Conservation (phyloP, 1,140 invertebrate genomes). For the Eciton burchellii region DNA sequence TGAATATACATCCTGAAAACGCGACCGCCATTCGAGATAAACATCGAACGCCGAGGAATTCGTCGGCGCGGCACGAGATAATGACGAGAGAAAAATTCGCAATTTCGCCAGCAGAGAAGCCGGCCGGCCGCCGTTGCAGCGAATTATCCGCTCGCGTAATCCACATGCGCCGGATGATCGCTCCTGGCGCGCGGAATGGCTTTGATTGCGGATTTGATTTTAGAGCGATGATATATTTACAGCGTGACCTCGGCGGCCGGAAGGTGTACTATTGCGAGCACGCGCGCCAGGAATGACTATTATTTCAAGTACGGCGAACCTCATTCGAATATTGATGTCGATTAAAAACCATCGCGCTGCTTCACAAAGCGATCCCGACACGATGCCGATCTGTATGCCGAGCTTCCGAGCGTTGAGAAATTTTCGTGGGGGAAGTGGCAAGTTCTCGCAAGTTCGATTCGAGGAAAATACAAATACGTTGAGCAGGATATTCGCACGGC, state of each 20-base stretch:
- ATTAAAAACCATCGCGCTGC: conserved; percentile 28
- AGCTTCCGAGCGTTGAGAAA: no score
- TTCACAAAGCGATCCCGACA: conserved; percentile 27
- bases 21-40: conserved; percentile 31
- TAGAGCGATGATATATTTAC: conserved; percentile 17
- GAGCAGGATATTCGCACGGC: no score
- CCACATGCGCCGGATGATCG: neutral
- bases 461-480: no score
- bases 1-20: conserved; percentile 31
- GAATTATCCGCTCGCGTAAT: neutral
- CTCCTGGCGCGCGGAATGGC: conserved; percentile 23
- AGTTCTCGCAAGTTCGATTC: no score
- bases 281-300: conserved; percentile 11
- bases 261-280: conserved; percentile 14
- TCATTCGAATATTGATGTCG: conserved; percentile 35
- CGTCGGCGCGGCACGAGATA: conserved; percentile 36
- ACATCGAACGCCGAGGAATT: conserved; percentile 47
- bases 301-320: conserved; percentile 38
- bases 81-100: conserved; percentile 53
- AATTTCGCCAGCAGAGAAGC: conserved; percentile 27
- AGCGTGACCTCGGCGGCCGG: neutral
- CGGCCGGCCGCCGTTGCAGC: no score
- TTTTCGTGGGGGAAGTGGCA: conserved; percentile 12
- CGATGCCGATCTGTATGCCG: conserved; percentile 18
- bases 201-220: conserved; percentile 34